phyloP scores from a whole-genome alignment of 2,888 invertebrate genomes.

The Dermolepida albohirtum region DNA sequence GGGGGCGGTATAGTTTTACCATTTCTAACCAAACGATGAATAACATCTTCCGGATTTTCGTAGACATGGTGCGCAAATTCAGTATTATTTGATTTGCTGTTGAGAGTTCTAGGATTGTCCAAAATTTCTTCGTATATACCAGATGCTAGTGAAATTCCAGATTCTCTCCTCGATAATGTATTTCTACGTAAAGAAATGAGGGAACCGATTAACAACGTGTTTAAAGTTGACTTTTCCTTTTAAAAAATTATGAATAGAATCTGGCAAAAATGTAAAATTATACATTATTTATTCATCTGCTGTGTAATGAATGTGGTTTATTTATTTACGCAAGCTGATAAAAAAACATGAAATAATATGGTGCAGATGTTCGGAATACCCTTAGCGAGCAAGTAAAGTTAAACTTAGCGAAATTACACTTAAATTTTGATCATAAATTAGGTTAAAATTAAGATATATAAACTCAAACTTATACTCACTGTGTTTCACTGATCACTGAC shows the following conservation, averaged over 20 bases:
- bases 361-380: too few species aligned
- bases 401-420: background rate
- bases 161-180: slow-evolving; percentile 65
- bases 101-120: slow-evolving; percentile 59
- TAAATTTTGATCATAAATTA: slow-evolving; percentile 32
- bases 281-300: too few species aligned
- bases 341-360: too few species aligned
- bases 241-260: too few species aligned
- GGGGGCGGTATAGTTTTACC: slow-evolving; percentile 64
- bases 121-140: slow-evolving; percentile 79
- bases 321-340: too few species aligned
- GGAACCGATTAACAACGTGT: background rate
- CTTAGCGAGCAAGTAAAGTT: too few species aligned
- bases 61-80: slow-evolving; percentile 57
- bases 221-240: too few species aligned
- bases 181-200: slow-evolving; percentile 28
- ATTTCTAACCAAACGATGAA: slow-evolving; percentile 54
- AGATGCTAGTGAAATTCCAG: slow-evolving; percentile 72
- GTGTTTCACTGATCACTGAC: slow-evolving; percentile 46
- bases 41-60: slow-evolving; percentile 64
- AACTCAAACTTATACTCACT: slow-evolving; percentile 43
- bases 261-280: too few species aligned
- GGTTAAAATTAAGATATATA: slow-evolving; percentile 24
- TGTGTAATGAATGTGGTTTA: too few species aligned
- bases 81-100: slow-evolving; percentile 40